Evolutionary conservation across 2,797 vertebrate genomes (phyloP).

Genomic region (Peromyscus eremicus): DNA sequence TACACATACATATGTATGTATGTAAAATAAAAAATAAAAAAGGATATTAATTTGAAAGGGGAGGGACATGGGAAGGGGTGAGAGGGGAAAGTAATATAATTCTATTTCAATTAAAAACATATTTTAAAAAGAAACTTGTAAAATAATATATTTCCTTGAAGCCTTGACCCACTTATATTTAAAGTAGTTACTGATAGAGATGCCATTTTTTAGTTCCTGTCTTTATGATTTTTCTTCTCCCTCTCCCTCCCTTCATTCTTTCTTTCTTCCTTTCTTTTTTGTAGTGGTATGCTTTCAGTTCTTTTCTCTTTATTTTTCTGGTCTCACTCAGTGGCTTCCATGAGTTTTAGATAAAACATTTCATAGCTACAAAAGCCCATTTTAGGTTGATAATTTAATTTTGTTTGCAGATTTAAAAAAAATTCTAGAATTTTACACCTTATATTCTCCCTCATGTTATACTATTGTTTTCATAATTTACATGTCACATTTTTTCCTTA

Average conservation of each 20-base stretch:
- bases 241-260: not conserved
- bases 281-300: not conserved
- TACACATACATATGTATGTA: not conserved
- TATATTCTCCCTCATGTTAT: not conserved
- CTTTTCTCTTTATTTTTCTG: not conserved
- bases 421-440: not conserved
- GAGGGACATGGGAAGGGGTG: no score
- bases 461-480: not conserved
- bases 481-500: not conserved
- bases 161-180: not conserved
- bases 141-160: not conserved
- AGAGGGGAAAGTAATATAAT: not conserved
- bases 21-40: not conserved
- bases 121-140: not conserved
- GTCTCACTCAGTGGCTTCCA: not conserved
- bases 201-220: not conserved
- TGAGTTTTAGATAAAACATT: not conserved
- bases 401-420: not conserved
- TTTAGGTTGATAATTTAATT: not conserved
- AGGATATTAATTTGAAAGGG: not conserved
- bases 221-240: not conserved
- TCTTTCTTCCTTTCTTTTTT: not conserved
- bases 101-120: not conserved
- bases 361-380: not conserved
- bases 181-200: not conserved